Evolutionary conservation across 2,888 invertebrate genomes (phyloP), one percentile per base, ranked within the genome.

Genomic region (Troides helena): DNA sequence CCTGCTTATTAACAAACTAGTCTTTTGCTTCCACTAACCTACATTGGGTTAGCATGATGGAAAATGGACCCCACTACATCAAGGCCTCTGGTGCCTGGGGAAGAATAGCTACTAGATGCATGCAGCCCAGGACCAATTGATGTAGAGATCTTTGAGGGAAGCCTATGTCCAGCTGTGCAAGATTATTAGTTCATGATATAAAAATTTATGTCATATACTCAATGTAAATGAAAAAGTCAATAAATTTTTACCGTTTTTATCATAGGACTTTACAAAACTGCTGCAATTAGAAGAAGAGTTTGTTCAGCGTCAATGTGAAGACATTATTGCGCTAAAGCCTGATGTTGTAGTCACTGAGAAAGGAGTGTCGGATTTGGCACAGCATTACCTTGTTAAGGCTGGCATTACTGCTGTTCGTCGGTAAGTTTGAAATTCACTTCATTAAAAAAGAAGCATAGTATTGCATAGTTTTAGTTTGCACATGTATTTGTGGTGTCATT

Each of bases 281-380:
- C 92, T 99, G 65, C 97, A 99, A 88, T 93, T 99, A 65, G 99
- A 99, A 88, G 99, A 99, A 85, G 98, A 99, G 82, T 97, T 96
- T 77, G 97, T 99, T 0, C 96, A 97, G 84, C 94, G 95, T 3
- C 94, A 98, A 75, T 99, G 99, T 82, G 97, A 96, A 8, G 98
- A 99, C 64, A 96, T 99, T 71, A 98, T 99, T 79, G 96, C 96
- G 0, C 90, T 99, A 1, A 99, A 99, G 83, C 99, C 99, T 0
- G 99, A 99, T 87, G 86, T 99, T 1, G 95, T 99, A 17, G 98
- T 99, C 87, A 99, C 99, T 0, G 99, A 99, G 92, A 99, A 99
- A 90, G 99, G 99, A 21, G 95, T 99, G 23, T 99, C 99, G 0
- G 98, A 98, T 86, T 89, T 98, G 72, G 98, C 98, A 0, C 98